These are phyloP conservation scores for Argyresthia goedartella DNA, from an alignment of 2,888 invertebrate species.

Conservation along the genomic window DNA sequence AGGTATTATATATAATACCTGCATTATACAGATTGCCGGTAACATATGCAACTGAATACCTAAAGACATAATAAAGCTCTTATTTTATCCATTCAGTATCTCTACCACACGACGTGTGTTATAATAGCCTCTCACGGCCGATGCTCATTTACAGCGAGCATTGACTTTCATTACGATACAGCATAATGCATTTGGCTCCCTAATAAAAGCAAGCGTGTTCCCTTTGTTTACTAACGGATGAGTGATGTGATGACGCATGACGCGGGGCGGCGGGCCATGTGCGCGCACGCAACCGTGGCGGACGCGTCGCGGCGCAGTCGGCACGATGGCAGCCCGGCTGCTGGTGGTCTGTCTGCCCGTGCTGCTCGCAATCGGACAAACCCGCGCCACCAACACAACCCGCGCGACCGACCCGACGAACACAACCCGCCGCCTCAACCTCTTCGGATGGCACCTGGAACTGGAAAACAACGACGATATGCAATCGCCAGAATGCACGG, in stretches of 20 bases:
- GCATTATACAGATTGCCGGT: too few species aligned
- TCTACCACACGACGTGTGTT: too few species aligned
- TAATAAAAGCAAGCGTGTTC: slow-evolving; percentile 18
- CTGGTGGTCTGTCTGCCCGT: neutral
- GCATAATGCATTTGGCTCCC: slow-evolving; percentile 1
- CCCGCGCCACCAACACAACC: slow-evolving; percentile 25
- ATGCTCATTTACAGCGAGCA: neutral
- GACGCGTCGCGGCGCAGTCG: slow-evolving; percentile 38
- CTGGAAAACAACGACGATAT: slow-evolving; percentile 53
- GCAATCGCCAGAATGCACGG: slow-evolving; percentile 51
- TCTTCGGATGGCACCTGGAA: slow-evolving; percentile 53
- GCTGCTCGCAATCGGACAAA: slow-evolving; percentile 17
- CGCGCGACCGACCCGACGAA: slow-evolving; percentile 28
- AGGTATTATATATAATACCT: too few species aligned
- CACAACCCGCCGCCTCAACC: slow-evolving; percentile 33
- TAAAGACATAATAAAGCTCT: too few species aligned
- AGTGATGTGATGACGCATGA: slow-evolving; percentile 6
- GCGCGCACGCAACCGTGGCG: slow-evolving; percentile 58
- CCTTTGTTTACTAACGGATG: slow-evolving; percentile 65
- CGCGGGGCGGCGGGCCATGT: slow-evolving; percentile 58
- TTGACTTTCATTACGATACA: neutral
- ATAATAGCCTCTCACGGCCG: neutral
- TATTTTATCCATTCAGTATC: too few species aligned
- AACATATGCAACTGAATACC: too few species aligned
- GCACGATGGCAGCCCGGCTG: slow-evolving; percentile 9